A percentile compares a stretch with the other conserved stretches of the same genome.
Conservation (phyloP, 2,888 invertebrate species). For the Hofmannophila pseudospretella region DNA sequence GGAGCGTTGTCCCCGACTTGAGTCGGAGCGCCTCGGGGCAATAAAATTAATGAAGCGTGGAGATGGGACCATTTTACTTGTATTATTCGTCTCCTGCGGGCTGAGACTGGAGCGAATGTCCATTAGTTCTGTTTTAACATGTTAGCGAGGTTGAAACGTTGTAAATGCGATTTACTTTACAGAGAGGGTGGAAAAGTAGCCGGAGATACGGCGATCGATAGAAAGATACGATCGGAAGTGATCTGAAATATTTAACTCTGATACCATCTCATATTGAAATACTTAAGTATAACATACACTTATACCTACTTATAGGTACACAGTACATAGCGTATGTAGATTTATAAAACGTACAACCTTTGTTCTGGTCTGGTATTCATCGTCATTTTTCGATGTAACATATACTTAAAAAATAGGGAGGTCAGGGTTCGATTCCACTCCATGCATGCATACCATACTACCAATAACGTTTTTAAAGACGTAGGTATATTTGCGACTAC, state of each 20-base stretch:
- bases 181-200: conserved; percentile 73
- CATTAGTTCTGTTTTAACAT: conserved; percentile 79
- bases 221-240: conserved; percentile 49
- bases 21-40: conserved; percentile 71
- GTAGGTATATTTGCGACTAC: no score
- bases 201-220: conserved; percentile 66
- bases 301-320: no score
- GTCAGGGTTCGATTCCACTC: no score
- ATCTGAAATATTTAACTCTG: conserved; percentile 34
- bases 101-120: conserved; percentile 77
- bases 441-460: no score
- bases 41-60: conserved; percentile 78
- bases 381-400: no score
- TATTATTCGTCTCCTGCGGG: conserved; percentile 77
- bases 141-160: conserved; percentile 78
- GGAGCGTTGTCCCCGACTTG: conserved; percentile 34
- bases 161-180: conserved; percentile 76
- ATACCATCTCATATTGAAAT: no score
- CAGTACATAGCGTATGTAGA: no score
- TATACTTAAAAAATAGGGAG: no score
- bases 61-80: conserved; percentile 79
- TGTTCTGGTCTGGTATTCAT: no score
- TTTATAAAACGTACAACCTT: no score
- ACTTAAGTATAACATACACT: no score
- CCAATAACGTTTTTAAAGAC: no score